These are phyloP conservation scores for Lerema accius DNA, from an alignment of 1,140 invertebrate genomes.

Conservation along the genomic window DNA sequence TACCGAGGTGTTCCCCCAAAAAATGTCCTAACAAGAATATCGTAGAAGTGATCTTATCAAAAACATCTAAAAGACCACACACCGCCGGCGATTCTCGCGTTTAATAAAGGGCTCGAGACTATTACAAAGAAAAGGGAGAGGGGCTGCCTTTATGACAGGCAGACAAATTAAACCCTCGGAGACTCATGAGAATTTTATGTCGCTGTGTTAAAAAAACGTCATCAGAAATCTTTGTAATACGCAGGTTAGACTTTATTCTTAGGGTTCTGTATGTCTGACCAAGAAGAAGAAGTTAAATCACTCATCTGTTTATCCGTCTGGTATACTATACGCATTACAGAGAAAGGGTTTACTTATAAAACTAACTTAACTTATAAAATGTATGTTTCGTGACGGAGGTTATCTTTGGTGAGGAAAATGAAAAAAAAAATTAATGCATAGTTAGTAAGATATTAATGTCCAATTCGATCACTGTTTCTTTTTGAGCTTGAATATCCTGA, in stretches of 20 bases:
- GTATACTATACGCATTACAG: no score
- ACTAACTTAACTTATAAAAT: no score
- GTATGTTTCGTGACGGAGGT: no score
- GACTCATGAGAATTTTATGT: conserved; percentile 22
- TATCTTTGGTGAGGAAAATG: no score
- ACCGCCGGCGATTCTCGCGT: conserved; percentile 33
- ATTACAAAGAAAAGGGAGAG: conserved; percentile 25
- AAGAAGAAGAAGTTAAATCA: no score
- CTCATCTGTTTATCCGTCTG: no score
- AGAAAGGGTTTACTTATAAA: no score
- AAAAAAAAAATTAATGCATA: no score
- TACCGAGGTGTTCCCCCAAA: conserved; percentile 33
- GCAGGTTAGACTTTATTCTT: neutral
- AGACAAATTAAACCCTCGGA: conserved; percentile 32
- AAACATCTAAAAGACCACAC: conserved; percentile 59
- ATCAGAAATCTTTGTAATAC: conserved; percentile 1
- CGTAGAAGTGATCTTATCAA: conserved; percentile 52
- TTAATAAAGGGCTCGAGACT: conserved; percentile 27
- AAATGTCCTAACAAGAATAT: conserved; percentile 36
- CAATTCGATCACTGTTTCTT: no score
- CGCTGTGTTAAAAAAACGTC: conserved; percentile 22
- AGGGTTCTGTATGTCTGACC: conserved; percentile 35
- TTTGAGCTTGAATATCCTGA: no score
- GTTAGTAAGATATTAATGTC: no score
- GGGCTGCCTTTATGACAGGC: conserved; percentile 27